A percentile compares a stretch with the other conserved stretches of the same genome.
Conservation (phyloP, 2,888 invertebrate species). For the Mesorhabditis sp. region DNA sequence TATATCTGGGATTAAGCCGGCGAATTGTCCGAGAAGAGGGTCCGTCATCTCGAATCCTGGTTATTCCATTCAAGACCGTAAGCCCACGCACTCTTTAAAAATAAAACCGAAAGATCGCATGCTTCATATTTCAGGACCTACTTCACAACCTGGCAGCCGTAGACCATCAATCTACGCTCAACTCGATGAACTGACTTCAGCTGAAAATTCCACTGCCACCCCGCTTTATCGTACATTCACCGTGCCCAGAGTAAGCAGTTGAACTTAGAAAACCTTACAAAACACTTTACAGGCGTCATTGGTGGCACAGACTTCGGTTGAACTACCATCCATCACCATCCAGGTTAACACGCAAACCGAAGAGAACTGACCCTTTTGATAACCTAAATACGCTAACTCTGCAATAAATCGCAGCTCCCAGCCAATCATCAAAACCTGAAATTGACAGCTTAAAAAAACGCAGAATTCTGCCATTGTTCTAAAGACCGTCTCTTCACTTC, state of each 20-base stretch:
- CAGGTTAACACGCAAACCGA: no score
- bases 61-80: background rate
- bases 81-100: background rate
- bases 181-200: conserved; percentile 3
- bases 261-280: no score
- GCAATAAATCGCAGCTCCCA: no score
- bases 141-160: background rate
- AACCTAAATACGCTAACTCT: no score
- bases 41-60: conserved; percentile 1
- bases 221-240: conserved; percentile 2
- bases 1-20: background rate
- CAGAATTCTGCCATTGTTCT: no score
- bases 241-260: background rate
- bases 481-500: no score
- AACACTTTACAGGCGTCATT: no score
- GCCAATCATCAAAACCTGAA: no score
- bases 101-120: background rate
- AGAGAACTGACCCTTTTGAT: no score
- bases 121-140: background rate
- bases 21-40: background rate
- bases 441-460: no score
- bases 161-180: conserved; percentile 5
- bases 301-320: no score
- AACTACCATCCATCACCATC: no score
- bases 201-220: background rate